Percentiles rank a stretch among this genome's conserved stretches.
phyloP scores from a whole-genome alignment of 2,797 vertebrate genomes.

The Macroramphosus scolopax region DNA sequence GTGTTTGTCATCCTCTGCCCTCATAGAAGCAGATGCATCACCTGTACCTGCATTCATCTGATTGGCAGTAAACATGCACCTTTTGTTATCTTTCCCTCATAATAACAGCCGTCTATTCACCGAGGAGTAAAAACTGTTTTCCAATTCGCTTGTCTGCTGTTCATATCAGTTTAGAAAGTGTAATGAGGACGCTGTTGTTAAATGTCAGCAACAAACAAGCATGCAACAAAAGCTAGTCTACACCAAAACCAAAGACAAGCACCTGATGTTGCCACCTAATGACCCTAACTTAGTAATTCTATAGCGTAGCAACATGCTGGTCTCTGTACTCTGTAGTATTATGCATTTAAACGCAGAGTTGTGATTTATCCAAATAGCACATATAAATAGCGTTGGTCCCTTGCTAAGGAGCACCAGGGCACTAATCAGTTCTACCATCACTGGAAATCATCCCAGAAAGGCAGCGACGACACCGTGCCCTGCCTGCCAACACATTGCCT shows the following conservation, averaged over 20 bases:
- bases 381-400: neutral
- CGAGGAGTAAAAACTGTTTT: no score
- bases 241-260: slow-evolving; percentile 15
- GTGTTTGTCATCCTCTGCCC: no score
- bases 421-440: slow-evolving; percentile 5
- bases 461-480: slow-evolving; percentile 1
- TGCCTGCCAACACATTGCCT: slow-evolving; percentile 24
- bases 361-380: neutral
- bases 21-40: no score
- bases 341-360: neutral
- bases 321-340: neutral
- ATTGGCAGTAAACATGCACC: no score
- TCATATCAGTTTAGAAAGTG: slow-evolving; percentile 28
- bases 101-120: slow-evolving; percentile 29
- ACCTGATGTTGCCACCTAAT: slow-evolving; percentile 5
- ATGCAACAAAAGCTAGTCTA: slow-evolving; percentile 17
- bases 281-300: no score
- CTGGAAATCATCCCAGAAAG: slow-evolving; percentile 29
- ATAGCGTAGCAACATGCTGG: no score
- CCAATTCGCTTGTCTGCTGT: slow-evolving; percentile 29
- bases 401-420: slow-evolving; percentile 16
- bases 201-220: slow-evolving; percentile 48
- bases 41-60: no score
- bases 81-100: slow-evolving; percentile 14
- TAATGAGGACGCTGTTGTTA: slow-evolving; percentile 26